These are phyloP conservation scores for Cosmopolites sordidus DNA, from an alignment of 2,888 invertebrate genomes.

Conservation along the genomic window DNA sequence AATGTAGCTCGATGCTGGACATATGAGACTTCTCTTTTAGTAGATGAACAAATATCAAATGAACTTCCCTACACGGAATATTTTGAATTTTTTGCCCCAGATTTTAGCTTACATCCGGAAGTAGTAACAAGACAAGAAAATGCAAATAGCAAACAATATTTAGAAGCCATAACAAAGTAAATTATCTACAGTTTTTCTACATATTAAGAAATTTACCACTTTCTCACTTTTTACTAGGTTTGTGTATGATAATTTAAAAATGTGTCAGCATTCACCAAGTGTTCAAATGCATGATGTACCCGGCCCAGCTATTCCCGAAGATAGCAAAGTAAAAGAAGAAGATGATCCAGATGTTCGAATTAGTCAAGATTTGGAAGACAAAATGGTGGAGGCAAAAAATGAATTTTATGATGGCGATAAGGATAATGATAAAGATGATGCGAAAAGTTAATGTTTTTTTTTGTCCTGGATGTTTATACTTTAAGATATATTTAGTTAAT, in stretches of 20 bases:
- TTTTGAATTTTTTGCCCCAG: constrained; percentile 95
- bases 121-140: constrained; percentile 84
- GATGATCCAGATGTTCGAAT: constrained; percentile 79
- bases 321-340: constrained; percentile 67
- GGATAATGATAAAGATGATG: constrained; percentile 74
- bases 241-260: constrained; percentile 88
- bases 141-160: constrained; percentile 91
- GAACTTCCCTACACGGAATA: constrained; percentile 96
- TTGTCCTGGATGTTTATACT: too few relatives aligned
- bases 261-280: constrained; percentile 89
- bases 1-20: constrained; percentile 99
- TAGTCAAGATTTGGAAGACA: constrained; percentile 74
- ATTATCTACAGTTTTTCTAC: constrained; percentile 12
- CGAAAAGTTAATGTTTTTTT: constrained; percentile 32
- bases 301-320: constrained; percentile 72
- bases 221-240: constrained; percentile 53
- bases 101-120: constrained; percentile 93
- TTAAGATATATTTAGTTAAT: too few relatives aligned
- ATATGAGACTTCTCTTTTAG: constrained; percentile 90
- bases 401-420: constrained; percentile 90
- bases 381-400: constrained; percentile 76
- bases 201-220: constrained; percentile 1
- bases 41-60: constrained; percentile 89
- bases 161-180: constrained; percentile 78
- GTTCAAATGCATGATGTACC: constrained; percentile 98